These are phyloP conservation scores for Petrocephalus sullivani DNA, from an alignment of 2,797 vertebrate species.

Conservation along the genomic window DNA sequence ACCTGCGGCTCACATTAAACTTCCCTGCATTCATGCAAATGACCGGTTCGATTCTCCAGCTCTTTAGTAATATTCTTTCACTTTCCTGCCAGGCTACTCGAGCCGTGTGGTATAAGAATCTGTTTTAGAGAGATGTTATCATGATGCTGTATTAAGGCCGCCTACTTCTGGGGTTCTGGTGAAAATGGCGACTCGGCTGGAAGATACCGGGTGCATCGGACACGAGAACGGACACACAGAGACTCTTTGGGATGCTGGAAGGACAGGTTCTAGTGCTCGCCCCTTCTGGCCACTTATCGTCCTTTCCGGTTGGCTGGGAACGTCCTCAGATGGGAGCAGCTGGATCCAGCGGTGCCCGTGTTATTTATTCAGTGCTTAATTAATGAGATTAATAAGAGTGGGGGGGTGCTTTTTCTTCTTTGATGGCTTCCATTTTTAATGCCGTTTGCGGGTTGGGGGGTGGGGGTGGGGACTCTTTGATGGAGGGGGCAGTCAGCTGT, in stretches of 20 bases:
- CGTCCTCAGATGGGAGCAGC: neutral
- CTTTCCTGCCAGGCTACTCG: neutral
- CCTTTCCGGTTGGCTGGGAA: neutral
- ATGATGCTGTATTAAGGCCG: neutral
- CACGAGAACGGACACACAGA: no score
- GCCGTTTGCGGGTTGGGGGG: neutral
- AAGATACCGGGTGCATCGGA: neutral
- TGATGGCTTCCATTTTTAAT: constrained; percentile 1
- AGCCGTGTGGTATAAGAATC: neutral
- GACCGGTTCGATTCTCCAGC: neutral
- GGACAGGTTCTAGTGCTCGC: neutral
- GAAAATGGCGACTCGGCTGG: neutral
- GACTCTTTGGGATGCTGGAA: neutral
- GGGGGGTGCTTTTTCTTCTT: constrained; percentile 30
- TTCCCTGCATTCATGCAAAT: neutral
- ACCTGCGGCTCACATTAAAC: neutral
- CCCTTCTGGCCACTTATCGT: neutral
- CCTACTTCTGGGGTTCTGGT: neutral
- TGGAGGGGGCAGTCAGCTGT: neutral
- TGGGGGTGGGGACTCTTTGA: neutral
- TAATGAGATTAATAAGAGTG: constrained; percentile 8
- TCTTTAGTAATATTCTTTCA: neutral
- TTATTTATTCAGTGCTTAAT: constrained; percentile 12
- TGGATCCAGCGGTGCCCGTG: neutral
- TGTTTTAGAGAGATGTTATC: neutral